Conservation (phyloP, 2,113 vertebrate genomes). For the Gymnarchus niloticus region DNA sequence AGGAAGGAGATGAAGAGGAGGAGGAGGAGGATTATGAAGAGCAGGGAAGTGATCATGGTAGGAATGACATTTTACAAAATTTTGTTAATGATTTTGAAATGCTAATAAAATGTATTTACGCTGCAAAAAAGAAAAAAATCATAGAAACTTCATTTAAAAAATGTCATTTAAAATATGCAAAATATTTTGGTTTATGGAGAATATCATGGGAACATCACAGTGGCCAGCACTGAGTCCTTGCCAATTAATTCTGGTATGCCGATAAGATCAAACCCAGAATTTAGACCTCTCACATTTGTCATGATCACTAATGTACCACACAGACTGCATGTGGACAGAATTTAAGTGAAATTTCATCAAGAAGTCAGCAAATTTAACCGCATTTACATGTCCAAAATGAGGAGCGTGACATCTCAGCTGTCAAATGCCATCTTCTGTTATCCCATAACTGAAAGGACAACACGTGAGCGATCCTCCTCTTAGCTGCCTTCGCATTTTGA, state of each 20-base stretch:
- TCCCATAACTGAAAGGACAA: background rate
- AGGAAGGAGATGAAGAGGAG: slow-evolving; percentile 47
- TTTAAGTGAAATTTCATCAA: background rate
- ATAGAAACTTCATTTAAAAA: no score
- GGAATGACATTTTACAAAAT: slow-evolving; percentile 28
- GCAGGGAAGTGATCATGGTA: slow-evolving; percentile 47
- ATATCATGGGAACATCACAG: background rate
- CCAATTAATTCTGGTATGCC: background rate
- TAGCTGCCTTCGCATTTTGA: no score
- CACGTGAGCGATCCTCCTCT: no score
- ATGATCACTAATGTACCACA: background rate
- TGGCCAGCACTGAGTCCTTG: background rate
- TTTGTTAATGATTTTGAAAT: background rate
- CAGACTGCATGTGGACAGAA: background rate
- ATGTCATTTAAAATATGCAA: slow-evolving; percentile 6
- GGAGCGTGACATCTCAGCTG: no score
- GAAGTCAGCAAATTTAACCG: background rate
- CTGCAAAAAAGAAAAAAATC: no score
- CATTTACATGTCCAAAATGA: background rate
- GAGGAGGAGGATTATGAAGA: slow-evolving; percentile 57
- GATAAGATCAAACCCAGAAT: background rate
- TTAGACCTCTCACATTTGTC: background rate
- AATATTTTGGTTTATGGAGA: background rate
- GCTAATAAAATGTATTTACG: background rate
- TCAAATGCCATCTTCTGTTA: background rate